Percentiles rank a stretch among this genome's conserved stretches.
phyloP scores from a whole-genome alignment of 2,888 invertebrate species.

The Mechanitis messenoides region DNA sequence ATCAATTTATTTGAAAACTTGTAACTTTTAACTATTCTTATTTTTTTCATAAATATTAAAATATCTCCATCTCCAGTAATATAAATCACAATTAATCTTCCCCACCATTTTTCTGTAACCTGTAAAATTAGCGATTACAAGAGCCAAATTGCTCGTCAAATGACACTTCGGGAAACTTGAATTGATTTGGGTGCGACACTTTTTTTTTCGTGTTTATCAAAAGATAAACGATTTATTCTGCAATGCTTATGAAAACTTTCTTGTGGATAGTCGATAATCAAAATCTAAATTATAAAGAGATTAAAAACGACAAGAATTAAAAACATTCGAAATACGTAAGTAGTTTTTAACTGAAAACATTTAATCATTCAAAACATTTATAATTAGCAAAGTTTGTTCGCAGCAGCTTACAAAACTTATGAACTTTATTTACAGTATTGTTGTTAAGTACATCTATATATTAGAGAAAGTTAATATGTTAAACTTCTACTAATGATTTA shows the following conservation, averaged over 20 bases:
- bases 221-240: neutral
- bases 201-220: conserved; percentile 2
- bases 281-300: no score
- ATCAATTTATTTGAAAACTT: no score
- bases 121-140: no score
- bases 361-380: conserved; percentile 5
- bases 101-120: no score
- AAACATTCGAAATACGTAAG: neutral
- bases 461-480: neutral
- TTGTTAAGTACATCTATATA: neutral
- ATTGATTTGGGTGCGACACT: neutral
- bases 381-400: conserved; percentile 18
- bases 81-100: no score
- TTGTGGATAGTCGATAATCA: neutral
- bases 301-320: neutral
- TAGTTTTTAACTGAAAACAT: neutral
- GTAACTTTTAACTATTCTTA: no score
- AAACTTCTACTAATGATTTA: neutral
- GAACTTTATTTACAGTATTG: conserved; percentile 1
- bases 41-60: no score
- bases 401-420: conserved; percentile 8
- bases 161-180: conserved; percentile 3
- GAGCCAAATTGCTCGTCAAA: neutral
- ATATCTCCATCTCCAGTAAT: no score
- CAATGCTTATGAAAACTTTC: no score